Evolutionary conservation across 2,888 invertebrate species (phyloP), one percentile per base, ranked within the genome.

Genomic region (Phaedon cochleariae): DNA sequence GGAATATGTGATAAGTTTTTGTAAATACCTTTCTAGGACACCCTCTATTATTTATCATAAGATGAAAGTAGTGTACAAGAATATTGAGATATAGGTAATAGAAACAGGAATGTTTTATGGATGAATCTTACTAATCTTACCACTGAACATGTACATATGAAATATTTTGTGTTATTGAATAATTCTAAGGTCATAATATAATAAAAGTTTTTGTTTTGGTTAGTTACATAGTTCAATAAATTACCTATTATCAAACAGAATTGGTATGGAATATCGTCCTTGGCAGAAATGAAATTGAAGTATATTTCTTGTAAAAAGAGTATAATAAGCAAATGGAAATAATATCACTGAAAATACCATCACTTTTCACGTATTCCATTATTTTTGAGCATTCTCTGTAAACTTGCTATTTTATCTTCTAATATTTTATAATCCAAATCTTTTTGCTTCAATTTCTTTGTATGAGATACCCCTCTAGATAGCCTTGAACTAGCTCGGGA

Each of bases 331-430:
- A 20, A 46, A 45, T 61, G 17, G 45, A 15, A 17, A 41, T 21
- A 52, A 57, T 18, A 29, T 57, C 21, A 15, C 45, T 45, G n/a
- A 18, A 46, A 48, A 48, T 55, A 64, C 17, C 54, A 37, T 57
- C 60, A 53, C 48, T 71, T 70, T 51, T 64, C 66, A 53, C 61
- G 63, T 22, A 64, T 49, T 41, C 66, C 49, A 57, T 70, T 74
- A 41, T 49, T 64, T 68, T 82, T 81, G 34, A 85, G 74, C 78
- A 84, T 79, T 68, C 81, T 82, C 65, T 84, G 83, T 15, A 85
- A 73, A 3, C 79, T 74, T 41, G 80, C 78, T 64, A 85, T 84
- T 76, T 84, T 78, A 34, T 80, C 80, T 73, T 85, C 84, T 67
- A 85, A 75, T 65, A 80, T 79, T 29, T 77, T 78, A 65, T 82